A percentile compares a stretch with the other conserved stretches of the same genome.
These are phyloP conservation scores for Triplophysa tibetana DNA, from an alignment of 2,113 vertebrate genomes.

Conservation along the genomic window DNA sequence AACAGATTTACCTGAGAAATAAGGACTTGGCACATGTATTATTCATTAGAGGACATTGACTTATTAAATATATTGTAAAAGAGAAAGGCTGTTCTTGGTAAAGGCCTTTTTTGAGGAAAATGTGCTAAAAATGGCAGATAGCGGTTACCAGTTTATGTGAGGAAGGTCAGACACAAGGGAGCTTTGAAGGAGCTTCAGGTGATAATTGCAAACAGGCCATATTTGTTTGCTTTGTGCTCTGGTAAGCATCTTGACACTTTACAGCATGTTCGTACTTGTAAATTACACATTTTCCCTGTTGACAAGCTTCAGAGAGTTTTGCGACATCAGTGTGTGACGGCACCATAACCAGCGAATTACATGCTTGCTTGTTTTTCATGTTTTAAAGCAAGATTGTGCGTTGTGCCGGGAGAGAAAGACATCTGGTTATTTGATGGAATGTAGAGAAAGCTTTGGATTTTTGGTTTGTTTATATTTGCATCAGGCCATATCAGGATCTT, in stretches of 20 bases:
- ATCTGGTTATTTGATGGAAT: slow-evolving; percentile 11
- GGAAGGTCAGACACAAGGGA: slow-evolving; percentile 2
- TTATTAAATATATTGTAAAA: slow-evolving; percentile 28
- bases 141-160: background rate
- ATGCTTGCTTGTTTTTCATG: slow-evolving; percentile 7
- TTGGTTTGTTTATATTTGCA: slow-evolving; percentile 32
- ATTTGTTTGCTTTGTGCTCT: background rate
- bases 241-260: slow-evolving; percentile 9
- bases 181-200: slow-evolving; percentile 17
- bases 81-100: slow-evolving; percentile 2
- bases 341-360: slow-evolving; percentile 2
- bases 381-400: background rate
- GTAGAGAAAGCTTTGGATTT: slow-evolving; percentile 40
- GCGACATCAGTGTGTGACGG: slow-evolving; percentile 10
- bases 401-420: slow-evolving; percentile 3
- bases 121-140: background rate
- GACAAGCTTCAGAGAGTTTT: slow-evolving; percentile 27
- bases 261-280: slow-evolving; percentile 27
- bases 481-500: slow-evolving; percentile 22
- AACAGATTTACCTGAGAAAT: slow-evolving; percentile 35
- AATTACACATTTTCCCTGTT: slow-evolving; percentile 36
- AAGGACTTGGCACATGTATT: slow-evolving; percentile 47
- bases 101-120: background rate
- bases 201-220: slow-evolving; percentile 22
- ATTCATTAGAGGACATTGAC: slow-evolving; percentile 58